Evolutionary conservation across 92 coral and sea anemone species (phyloP), one percentile per base, ranked within the genome.

Genomic region (Blastomussa wellsi): DNA sequence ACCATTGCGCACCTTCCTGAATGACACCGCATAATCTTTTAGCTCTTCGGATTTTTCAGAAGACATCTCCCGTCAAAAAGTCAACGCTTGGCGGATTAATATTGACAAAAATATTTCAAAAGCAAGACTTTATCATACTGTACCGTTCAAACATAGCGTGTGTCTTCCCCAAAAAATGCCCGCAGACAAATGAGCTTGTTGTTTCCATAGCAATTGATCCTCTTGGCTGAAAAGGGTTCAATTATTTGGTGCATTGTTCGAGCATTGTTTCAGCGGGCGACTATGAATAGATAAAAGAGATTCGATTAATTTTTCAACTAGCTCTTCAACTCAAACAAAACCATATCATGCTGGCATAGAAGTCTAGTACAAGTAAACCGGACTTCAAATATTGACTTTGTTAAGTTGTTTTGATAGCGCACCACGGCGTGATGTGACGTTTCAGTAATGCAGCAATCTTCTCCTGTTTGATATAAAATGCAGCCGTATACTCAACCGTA

Each of bases 201-300:
- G 87, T 83, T 83, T 74, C 87, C 87, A 83, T 83, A 59, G 87
- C 80, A 74, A 83, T 83, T 73, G 33, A 57, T n/a, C 28, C 32
- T 57, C 69, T 71, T 70, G 72, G 60, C 86, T 57, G 39, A 36
- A 74, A 83, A 36, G 49, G 42, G 55, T 9, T 83, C 87, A 83
- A 83, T 74, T 83, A 74, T 64, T 15, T 14, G 20, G 2, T 31
- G 4, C 42, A 48, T 79, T 44, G 83, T 51, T 49, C 14, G 48
- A 5, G 28, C 3, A 62, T 26, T 74, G 79, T 74, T 74, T 15
- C 29, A 4, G 31, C 41, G 35, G 68, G 41, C 13, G 65, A 24
- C 41, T 71, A 17, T 70, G 86, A 16, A 36, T 24, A 36, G 49
- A 49, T 55, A 81, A 82, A 52, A 79, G 47, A 32, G 36, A 48